Percentiles rank a stretch among this genome's conserved stretches.
These are phyloP conservation scores for Macrotus californicus DNA, from an alignment of 2,113 vertebrate genomes.

Conservation along the genomic window DNA sequence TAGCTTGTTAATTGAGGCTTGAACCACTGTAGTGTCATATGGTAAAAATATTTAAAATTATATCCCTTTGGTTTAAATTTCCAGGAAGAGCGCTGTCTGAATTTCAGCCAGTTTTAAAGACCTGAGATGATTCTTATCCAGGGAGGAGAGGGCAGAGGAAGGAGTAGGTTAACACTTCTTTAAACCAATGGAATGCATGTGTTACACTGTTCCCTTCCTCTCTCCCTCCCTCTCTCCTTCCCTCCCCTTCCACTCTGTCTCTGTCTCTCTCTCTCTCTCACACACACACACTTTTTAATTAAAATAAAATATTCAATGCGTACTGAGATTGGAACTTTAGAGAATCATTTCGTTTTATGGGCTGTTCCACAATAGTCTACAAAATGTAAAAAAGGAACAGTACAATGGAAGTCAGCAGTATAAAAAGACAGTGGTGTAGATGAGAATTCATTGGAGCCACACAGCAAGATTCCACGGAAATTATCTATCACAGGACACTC, in stretches of 20 bases:
- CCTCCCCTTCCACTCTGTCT: background rate
- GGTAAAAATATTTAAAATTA: slow-evolving; percentile 36
- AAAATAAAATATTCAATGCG: background rate
- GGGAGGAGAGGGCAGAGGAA: background rate
- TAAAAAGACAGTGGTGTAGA: background rate
- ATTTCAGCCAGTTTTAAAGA: slow-evolving; percentile 18
- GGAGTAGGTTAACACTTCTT: background rate
- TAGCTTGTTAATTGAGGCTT: background rate
- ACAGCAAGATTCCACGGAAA: background rate
- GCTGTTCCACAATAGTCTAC: slow-evolving; percentile 1
- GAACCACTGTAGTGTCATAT: background rate
- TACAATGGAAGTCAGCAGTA: background rate
- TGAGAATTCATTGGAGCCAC: background rate
- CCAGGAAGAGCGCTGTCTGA: background rate
- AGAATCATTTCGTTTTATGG: background rate
- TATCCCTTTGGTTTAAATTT: background rate
- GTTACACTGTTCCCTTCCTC: background rate
- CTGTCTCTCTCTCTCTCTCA: background rate
- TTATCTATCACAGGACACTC: background rate
- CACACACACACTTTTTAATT: background rate
- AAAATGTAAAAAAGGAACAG: background rate
- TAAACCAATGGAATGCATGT: background rate
- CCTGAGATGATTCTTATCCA: slow-evolving; percentile 12
- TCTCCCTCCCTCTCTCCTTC: background rate
- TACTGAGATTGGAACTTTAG: background rate